Evolutionary conservation across 2,113 vertebrate species (phyloP), one percentile per base, ranked within the genome.

Genomic region (Dicaeum eximium): DNA sequence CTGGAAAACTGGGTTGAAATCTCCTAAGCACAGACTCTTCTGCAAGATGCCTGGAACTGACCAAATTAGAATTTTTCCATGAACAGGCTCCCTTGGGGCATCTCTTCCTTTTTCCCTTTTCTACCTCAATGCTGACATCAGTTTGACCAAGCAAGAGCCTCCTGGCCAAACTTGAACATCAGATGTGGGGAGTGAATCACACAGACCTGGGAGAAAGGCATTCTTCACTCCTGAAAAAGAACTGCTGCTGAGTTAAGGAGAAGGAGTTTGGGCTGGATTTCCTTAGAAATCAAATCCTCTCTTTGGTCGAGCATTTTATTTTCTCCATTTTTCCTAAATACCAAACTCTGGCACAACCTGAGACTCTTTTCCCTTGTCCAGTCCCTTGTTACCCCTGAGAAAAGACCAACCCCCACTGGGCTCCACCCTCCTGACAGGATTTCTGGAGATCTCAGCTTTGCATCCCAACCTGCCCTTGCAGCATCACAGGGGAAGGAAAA

Each of bases 61-160:
- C 94, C 78, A 72, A 91, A 92, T 92, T 61, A 95, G 94, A 86
- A 82, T 47, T 73, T 92, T 96, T 95, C 87, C 81, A 87, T 18
- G 58, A 90, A 75, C 35, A 44, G 78, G 15, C 58, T 94, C 93
- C 84, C 92, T 28, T 79, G 89, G 35, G 91, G 42, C n/a, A 80
- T 58, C 71, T 82, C 33, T 69, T 91, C 45, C 25, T 70, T 93
- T 81, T 91, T 74, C 37, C 33, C 62, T 92, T 42, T 62, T 80
- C 64, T 65, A 69, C 95, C 85, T 94, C 85, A 53, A 13, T 6
- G 51, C 74, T 88, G 92, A 94, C 90, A 95, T 94, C 74, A 93
- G 74, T 14, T 70, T 88, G 85, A 84, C 38, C 71, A 77, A 79
- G 38, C 14, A 3, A 86, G 42, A 38, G 73, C 58, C 73, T 47